These are phyloP conservation scores for Anarhynchus alexandrinus DNA, from an alignment of 2,113 vertebrate species.

Conservation along the genomic window DNA sequence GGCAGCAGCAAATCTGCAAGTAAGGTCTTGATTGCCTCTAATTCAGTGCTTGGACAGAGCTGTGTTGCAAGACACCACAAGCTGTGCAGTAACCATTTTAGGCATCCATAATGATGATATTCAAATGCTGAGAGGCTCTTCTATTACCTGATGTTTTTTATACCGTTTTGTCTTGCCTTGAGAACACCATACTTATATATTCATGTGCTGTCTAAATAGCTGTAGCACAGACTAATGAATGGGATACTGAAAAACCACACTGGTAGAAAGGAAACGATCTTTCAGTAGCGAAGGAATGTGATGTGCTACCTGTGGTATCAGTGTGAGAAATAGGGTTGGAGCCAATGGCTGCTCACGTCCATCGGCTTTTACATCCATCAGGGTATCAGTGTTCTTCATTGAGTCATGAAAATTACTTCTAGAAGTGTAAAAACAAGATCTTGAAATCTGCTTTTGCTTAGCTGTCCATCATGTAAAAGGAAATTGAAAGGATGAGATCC, in stretches of 20 bases:
- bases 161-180: not conserved
- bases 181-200: not conserved
- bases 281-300: not conserved
- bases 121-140: not conserved
- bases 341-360: not conserved
- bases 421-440: constrained; percentile 6
- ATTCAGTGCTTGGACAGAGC: not conserved
- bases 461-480: not conserved
- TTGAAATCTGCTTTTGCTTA: not conserved
- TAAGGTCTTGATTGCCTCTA: not conserved
- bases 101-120: rapidly evolving
- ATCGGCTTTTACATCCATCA: not conserved
- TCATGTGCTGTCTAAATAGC: not conserved
- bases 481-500: constrained; percentile 5
- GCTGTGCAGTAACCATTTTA: not conserved
- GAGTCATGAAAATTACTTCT: not conserved
- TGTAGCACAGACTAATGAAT: not conserved
- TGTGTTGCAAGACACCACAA: no score
- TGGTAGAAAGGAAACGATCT: not conserved
- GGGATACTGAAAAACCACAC: rapidly evolving
- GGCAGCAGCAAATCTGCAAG: not conserved
- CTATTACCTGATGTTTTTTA: not conserved
- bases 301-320: not conserved
- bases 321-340: not conserved
- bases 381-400: not conserved